These are phyloP conservation scores for Phylloscopus trochiloides DNA, from an alignment of 2,113 vertebrate species.

Conservation along the genomic window DNA sequence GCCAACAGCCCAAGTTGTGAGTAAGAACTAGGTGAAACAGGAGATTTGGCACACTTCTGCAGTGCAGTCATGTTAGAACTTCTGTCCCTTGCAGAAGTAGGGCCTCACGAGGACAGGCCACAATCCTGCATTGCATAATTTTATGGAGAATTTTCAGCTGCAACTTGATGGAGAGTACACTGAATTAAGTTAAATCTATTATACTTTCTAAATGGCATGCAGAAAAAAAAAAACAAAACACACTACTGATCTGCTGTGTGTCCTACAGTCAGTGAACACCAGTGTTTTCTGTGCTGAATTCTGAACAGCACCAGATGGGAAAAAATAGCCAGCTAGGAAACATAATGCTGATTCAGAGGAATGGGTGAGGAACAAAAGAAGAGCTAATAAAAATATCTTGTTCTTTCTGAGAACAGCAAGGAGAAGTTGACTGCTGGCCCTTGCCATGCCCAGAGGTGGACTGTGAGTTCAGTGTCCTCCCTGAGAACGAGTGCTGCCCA, in stretches of 20 bases:
- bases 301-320: not conserved
- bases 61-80: not conserved
- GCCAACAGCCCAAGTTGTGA: not conserved
- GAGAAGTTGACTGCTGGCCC: constrained; percentile 97
- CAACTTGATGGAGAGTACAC: not conserved
- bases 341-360: not conserved
- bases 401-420: constrained; percentile 76
- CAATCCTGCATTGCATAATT: not conserved
- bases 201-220: not conserved
- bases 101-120: not conserved
- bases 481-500: constrained; percentile 91
- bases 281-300: not conserved
- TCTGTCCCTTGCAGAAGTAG: not conserved
- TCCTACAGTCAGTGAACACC: not conserved
- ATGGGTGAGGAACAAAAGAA: not conserved
- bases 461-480: constrained; percentile 91
- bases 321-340: not conserved
- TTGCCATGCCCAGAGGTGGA: constrained; percentile 88
- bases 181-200: not conserved
- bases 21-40: not conserved
- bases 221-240: too few relatives aligned
- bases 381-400: not conserved
- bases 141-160: not conserved
- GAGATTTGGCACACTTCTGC: not conserved
- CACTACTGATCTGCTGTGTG: not conserved